phyloP scores from a whole-genome alignment of 2,797 vertebrate genomes.

The Dendrocincla fuliginosa region DNA sequence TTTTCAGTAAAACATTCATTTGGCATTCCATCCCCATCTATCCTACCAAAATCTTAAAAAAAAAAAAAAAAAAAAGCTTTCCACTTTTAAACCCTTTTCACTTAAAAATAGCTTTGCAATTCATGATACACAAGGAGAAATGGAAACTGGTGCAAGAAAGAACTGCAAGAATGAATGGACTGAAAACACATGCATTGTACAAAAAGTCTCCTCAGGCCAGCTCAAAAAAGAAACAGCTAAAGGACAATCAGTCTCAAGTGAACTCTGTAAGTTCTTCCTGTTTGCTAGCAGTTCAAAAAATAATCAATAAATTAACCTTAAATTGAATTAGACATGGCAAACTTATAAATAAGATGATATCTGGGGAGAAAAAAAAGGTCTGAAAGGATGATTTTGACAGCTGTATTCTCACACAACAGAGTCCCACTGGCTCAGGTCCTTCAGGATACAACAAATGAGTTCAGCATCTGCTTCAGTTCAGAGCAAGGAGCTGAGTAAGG shows the following conservation, averaged over 20 bases:
- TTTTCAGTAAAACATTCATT: background rate
- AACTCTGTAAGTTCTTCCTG: background rate
- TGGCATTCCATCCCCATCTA: background rate
- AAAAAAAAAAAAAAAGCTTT: background rate
- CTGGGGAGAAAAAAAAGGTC: background rate
- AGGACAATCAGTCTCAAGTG: background rate
- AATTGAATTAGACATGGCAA: background rate
- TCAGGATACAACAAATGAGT: background rate
- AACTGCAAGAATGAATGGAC: background rate
- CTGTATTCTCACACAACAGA: background rate
- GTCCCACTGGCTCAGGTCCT: background rate
- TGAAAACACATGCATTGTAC: background rate
- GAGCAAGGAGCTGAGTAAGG: background rate
- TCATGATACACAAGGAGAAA: background rate
- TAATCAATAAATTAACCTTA: background rate
- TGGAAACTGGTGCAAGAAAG: background rate
- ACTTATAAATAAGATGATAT: background rate
- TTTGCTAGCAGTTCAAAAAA: background rate
- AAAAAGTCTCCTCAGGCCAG: background rate
- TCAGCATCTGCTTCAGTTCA: background rate
- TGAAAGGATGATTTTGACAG: background rate
- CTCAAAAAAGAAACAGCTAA: background rate
- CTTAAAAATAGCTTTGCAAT: slow-evolving; percentile 24
- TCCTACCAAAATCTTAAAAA: background rate
- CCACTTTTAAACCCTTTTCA: slow-evolving; percentile 21